Evolutionary conservation across 1,140 invertebrate genomes (phyloP), one percentile per base, ranked within the genome.

Genomic region (Coenobita brevimanus): DNA sequence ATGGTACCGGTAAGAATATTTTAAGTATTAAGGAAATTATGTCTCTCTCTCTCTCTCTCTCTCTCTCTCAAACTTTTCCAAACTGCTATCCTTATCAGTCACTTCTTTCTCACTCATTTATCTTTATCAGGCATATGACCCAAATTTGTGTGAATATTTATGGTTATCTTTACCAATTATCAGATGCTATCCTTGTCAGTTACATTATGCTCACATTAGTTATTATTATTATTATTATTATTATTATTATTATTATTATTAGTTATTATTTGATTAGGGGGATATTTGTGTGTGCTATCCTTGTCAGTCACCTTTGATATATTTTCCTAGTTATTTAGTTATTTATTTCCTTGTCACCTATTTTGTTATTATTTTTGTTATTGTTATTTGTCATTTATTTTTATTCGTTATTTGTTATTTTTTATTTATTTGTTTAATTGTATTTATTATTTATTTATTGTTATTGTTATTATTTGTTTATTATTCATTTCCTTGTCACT

Each of bases 221-320:
- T 67, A 6, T 67, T 10, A 24, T 6, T 10, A 10, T 67, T 67
- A 67, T 67, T 67, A 10, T 24, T 10, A 67, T 10, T 67, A 67
- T 67, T 67, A 67, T 67, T 67, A 33, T 67, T 67, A 67, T 67
- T 67, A 67, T 67, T 67, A 10, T 67, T 67, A 10, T 67, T 67
- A 6, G n/a, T 67, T 10, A 4, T 33, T 67, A 67, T 24, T 33
- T 67, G n/a, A 8, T 10, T 10, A 10, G n/a, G 62, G 62, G 30
- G 6, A 24, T 67, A 67, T 6, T n/a, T 67, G n/a, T 33, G n/a
- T 33, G 4, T 67, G 62, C 46, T 50, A 50, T 50, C 17, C 17
- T 50, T 50, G 17, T 50, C 46, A 50, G 6, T 50, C 46, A 17
- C 6, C 17, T 50, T 50, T n/a, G n/a, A n/a, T n/a, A n/a, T n/a